Evolutionary conservation across 2,888 invertebrate genomes (phyloP), one percentile per base, ranked within the genome.

Genomic region (Agonopterix arenella): DNA sequence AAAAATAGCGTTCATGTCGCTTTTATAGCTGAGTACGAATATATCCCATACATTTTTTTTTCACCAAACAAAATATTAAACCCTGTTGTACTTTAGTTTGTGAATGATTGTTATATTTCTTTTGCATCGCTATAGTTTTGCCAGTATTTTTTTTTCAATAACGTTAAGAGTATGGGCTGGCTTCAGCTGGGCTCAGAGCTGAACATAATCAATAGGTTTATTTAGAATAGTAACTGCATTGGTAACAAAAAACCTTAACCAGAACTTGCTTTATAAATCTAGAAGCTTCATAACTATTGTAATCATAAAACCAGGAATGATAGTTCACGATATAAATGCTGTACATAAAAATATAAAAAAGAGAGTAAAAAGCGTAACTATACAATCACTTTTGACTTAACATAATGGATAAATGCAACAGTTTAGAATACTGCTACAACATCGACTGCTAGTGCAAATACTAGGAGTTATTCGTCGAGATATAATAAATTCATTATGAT

Each of bases 381-480:
- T 80, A 82, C 76, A 77, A 85, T 81, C 80, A 84, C 83, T 80
- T 76, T 64, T 62, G 66, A 71, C 82, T 79, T 79, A 81, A 76
- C 66, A 69, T 80, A 83, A 66, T 78, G 80, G 74, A 83, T 86
- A 84, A 84, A 86, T 84, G 84, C 84, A 84, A 80, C 75, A 78
- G 80, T 78, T 69, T 28, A 28, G 70, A 43, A 11, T 43, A 40
- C 40, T 40, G 40, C 40, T 40, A 40, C 40, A 40, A 40, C 9
- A 40, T n/a, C 40, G 5, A 40, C 40, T n/a, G 40, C 10, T 40
- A 9, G 40, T 28, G 28, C 28, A 28, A 28, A 28, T 18, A 28
- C 79, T 80, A 73, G 64, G 62, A 64, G 79, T 76, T 76, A 78
- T 68, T 76, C 68, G 70, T 75, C 67, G 65, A 72, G 63, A 72